These are phyloP conservation scores for Julus scandinavius DNA, from an alignment of 2,888 invertebrate genomes.

Conservation along the genomic window DNA sequence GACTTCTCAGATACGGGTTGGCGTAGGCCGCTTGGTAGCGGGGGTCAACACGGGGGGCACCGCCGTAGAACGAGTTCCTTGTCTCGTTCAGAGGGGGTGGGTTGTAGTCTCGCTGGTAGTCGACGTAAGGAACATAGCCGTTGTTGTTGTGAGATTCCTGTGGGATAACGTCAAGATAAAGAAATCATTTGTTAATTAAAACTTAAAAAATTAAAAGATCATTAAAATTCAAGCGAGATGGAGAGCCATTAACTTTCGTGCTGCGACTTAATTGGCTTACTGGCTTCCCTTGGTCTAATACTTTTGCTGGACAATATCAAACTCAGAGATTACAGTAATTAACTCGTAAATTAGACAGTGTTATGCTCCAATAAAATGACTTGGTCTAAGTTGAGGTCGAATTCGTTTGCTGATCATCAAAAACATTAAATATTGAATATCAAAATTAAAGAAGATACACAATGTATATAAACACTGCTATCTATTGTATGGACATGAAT, in stretches of 20 bases:
- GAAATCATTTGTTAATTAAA: not conserved
- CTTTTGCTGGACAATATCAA: not conserved
- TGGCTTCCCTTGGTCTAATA: not conserved
- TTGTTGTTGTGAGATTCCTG: conserved; percentile 74
- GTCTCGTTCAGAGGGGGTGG: conserved; percentile 71
- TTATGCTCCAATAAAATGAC: too few species aligned
- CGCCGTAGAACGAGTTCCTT: conserved; percentile 60
- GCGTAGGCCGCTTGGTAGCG: conserved; percentile 86
- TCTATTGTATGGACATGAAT: too few species aligned
- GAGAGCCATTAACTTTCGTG: not conserved
- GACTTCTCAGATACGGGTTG: conserved; percentile 83
- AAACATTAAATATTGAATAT: too few species aligned
- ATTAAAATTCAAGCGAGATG: not conserved
- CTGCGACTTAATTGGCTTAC: not conserved
- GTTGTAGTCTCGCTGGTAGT: conserved; percentile 88
- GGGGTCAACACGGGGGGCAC: conserved; percentile 74
- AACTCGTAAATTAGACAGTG: too few species aligned
- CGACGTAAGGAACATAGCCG: conserved; percentile 88
- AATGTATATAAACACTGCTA: too few species aligned
- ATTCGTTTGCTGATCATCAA: too few species aligned
- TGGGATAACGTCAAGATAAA: conserved; percentile 48
- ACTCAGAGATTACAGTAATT: too few species aligned
- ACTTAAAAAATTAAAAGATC: not conserved
- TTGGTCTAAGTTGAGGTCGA: too few species aligned
- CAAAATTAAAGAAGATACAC: too few species aligned